Evolutionary conservation across 2,888 invertebrate species (phyloP), one percentile per base, ranked within the genome.

Genomic region (Schizaphis graminum): DNA sequence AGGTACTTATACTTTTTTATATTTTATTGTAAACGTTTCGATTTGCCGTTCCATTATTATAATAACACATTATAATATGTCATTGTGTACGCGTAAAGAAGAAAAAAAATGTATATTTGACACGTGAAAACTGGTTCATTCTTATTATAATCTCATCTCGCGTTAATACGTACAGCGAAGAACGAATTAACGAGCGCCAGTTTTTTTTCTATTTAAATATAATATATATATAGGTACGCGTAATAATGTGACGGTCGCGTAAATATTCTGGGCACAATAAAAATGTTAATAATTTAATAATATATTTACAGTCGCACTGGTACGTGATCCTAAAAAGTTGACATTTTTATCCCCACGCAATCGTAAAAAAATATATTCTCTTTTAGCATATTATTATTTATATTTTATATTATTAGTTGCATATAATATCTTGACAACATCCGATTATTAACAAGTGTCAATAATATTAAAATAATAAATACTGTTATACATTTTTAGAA

Each of bases 241-340:
- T 77, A 77, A 35, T 77, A 77, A 77, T 77, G 16, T 16, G 67
- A 77, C 35, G 67, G 67, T 77, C 67, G 53, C 41, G 89, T 41
- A 89, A 41, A 89, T 56, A 56, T 89, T 41, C 89, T 41, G 41
- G 56, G 56, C 41, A 89, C 41, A 41, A 89, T 56, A 89, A 56
- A 26, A 56, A 41, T 41, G 56, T 41, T 89, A 56, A 77, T 77
- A 77, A 77, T 77, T 77, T 77, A 77, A 35, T 77, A 35, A 35
- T 77, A 77, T 77, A 35, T 77, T 77, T 41, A 77, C 21, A 35
- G 77, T 8, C 21, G 77, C 21, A 8, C 35, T 35, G 35, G 7
- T 77, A 77, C 21, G 77, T 35, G 35, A 77, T 77, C 21, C 35
- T 35, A 77, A 77, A 77, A 77, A 21, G 56, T 89, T 56, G 56